These are phyloP conservation scores for Acronicta leporina DNA, from an alignment of 2,888 invertebrate genomes.

Conservation along the genomic window DNA sequence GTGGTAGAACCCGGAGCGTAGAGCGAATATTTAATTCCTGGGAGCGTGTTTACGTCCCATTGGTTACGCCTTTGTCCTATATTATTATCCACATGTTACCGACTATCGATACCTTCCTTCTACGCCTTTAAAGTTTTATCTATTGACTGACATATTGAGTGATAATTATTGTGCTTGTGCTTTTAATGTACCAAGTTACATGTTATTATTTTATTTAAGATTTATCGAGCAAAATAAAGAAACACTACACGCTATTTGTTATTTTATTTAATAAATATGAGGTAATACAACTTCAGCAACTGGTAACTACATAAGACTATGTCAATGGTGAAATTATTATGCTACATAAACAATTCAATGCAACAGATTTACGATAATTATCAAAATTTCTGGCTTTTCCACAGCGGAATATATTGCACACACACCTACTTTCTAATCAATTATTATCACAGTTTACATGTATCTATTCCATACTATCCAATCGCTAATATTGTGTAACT, in stretches of 20 bases:
- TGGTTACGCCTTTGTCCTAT: slow-evolving; percentile 83
- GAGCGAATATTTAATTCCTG: slow-evolving; percentile 64
- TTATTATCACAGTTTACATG: slow-evolving; percentile 34
- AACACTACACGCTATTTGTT: slow-evolving; percentile 76
- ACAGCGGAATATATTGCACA: not conserved
- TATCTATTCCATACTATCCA: not conserved
- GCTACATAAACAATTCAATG: slow-evolving; percentile 8
- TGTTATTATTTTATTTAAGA: slow-evolving; percentile 76
- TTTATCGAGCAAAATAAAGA: slow-evolving; percentile 80
- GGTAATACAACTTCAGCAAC: slow-evolving; percentile 9
- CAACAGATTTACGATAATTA: not conserved
- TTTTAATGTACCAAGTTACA: slow-evolving; percentile 86
- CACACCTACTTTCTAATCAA: not conserved
- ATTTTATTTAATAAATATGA: slow-evolving; percentile 52
- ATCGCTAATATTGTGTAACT: not conserved
- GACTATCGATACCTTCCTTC: slow-evolving; percentile 80
- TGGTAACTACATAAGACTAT: slow-evolving; percentile 11
- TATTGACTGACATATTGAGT: slow-evolving; percentile 86
- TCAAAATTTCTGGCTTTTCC: not conserved
- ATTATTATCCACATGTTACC: slow-evolving; percentile 60
- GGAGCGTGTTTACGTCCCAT: slow-evolving; percentile 79
- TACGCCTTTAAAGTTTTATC: slow-evolving; percentile 79
- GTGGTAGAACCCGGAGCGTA: slow-evolving; percentile 71
- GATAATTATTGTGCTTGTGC: slow-evolving; percentile 87
- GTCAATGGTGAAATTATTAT: slow-evolving; percentile 7